Conservation (phyloP, 1,140 invertebrate genomes). For the Drosophila jambulina region DNA sequence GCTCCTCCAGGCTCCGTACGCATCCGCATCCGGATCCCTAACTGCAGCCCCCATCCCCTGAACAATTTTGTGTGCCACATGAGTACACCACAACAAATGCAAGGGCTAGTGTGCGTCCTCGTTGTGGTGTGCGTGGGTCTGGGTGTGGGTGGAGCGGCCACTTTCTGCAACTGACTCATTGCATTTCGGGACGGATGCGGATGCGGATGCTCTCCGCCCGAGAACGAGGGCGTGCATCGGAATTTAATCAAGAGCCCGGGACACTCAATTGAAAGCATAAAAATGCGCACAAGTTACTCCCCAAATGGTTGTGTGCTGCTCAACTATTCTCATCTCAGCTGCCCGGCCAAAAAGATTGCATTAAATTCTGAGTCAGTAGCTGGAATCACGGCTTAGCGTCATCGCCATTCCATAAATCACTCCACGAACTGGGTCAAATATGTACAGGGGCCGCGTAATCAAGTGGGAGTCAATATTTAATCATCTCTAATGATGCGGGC, state of each 20-base stretch:
- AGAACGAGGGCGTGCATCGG: slow-evolving; percentile 48
- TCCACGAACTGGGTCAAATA: slow-evolving; percentile 22
- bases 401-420: slow-evolving; percentile 23
- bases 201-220: slow-evolving; percentile 6
- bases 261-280: slow-evolving; percentile 71
- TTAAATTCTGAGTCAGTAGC: slow-evolving; percentile 19
- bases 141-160: slow-evolving; percentile 36
- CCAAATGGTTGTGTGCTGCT: slow-evolving; percentile 23
- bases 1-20: slow-evolving; percentile 3
- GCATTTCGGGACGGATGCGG: slow-evolving; percentile 41
- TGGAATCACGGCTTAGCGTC: slow-evolving; percentile 9
- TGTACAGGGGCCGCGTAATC: not conserved
- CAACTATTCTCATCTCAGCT: slow-evolving; percentile 18
- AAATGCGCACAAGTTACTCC: slow-evolving; percentile 60
- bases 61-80: slow-evolving; percentile 55
- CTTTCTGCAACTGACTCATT: slow-evolving; percentile 78
- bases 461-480: slow-evolving; percentile 26
- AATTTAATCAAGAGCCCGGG: slow-evolving; percentile 76
- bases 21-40: slow-evolving; percentile 20
- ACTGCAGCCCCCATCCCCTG: not conserved
- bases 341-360: slow-evolving; percentile 3
- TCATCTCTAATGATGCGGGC: slow-evolving; percentile 9
- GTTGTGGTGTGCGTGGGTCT: slow-evolving; percentile 12
- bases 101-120: slow-evolving; percentile 21
- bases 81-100: slow-evolving; percentile 69